phyloP scores from a whole-genome alignment of 2,113 vertebrate genomes.

The Otocyon megalotis region DNA sequence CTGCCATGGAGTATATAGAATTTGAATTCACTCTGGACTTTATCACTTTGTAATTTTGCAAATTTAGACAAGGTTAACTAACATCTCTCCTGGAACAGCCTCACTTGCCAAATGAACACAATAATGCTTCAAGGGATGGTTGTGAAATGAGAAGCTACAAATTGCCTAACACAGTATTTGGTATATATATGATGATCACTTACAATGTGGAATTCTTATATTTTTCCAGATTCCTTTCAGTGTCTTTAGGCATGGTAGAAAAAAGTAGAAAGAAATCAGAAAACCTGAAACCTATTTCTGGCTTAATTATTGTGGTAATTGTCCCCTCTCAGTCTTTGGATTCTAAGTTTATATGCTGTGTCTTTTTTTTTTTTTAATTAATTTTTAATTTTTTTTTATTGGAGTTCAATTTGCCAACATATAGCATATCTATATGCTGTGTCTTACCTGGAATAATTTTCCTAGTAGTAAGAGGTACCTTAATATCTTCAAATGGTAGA shows the following conservation, averaged over 20 bases:
- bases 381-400: no score
- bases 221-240: background rate
- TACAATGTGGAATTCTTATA: constrained; percentile 9
- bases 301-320: background rate
- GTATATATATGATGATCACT: background rate
- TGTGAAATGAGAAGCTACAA: background rate
- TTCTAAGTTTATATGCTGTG: background rate
- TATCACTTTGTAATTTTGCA: background rate
- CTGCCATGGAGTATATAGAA: background rate
- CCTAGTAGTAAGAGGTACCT: background rate
- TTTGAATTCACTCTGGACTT: background rate
- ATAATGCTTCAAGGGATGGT: background rate
- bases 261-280: background rate
- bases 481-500: constrained; percentile 1
- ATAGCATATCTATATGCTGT: background rate
- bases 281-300: background rate
- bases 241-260: constrained; percentile 17
- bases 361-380: background rate
- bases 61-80: background rate
- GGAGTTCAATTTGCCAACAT: no score
- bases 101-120: background rate
- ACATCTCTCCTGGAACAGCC: background rate
- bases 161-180: background rate
- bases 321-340: background rate
- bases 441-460: constrained; percentile 31